phyloP scores from a whole-genome alignment of 2,113 vertebrate species.

The Elephantulus edwardii region DNA sequence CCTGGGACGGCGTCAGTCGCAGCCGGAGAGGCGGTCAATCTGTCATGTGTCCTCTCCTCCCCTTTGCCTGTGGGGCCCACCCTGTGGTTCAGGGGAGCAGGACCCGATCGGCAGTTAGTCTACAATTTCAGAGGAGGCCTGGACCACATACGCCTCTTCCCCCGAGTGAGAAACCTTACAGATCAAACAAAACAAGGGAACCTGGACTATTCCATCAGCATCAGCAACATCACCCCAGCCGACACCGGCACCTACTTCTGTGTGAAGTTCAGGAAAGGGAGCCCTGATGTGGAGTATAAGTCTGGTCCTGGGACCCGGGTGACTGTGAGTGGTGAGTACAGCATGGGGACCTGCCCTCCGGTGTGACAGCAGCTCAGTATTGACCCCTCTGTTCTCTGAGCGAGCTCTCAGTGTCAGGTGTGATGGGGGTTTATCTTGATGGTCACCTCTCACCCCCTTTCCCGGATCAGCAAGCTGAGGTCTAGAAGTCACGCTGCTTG shows the following conservation, averaged over 20 bases:
- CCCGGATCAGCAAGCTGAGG: neutral
- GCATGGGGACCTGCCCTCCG: neutral
- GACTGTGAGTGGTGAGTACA: neutral
- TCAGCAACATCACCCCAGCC: neutral
- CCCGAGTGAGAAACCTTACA: neutral
- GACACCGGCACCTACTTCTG: neutral
- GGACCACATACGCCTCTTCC: neutral
- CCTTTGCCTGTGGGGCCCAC: fast-evolving
- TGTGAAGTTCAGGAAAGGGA: fast-evolving
- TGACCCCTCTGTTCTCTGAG: neutral
- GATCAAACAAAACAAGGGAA: neutral
- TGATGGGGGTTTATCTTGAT: neutral
- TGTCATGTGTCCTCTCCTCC: fast-evolving
- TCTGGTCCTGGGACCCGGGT: fast-evolving
- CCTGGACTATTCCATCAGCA: neutral
- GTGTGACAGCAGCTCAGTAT: neutral
- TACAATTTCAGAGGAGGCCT: fast-evolving
- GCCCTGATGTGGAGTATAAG: fast-evolving
- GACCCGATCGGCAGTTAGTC: neutral
- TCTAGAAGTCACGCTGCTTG: neutral
- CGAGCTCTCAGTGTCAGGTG: neutral
- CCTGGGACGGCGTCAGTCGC: no score
- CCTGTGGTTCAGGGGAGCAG: neutral
- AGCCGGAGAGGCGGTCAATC: neutral
- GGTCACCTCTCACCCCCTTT: neutral